Percentiles rank a stretch among this genome's conserved stretches.
Conservation (phyloP, 2,888 invertebrate species). For the Plemyria rubiginata region DNA sequence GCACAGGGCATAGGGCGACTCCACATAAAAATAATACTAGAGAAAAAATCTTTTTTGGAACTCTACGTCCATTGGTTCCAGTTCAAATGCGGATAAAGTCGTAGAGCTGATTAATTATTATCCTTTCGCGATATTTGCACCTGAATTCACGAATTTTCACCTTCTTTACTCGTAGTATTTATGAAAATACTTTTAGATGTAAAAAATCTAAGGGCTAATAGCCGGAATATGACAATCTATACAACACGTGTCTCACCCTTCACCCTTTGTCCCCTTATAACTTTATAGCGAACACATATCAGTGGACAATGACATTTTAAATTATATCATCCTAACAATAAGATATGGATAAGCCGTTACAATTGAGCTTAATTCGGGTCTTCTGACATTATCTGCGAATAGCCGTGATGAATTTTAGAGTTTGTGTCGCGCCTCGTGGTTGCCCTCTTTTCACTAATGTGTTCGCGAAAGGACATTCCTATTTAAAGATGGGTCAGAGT, state of each 20-base stretch:
- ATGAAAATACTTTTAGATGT: slow-evolving; percentile 38
- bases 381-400: slow-evolving; percentile 55
- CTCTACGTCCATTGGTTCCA: too few species aligned
- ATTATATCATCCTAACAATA: slow-evolving; percentile 65
- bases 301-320: slow-evolving; percentile 75
- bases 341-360: slow-evolving; percentile 46
- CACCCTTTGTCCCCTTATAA: slow-evolving; percentile 73
- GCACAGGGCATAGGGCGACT: too few species aligned
- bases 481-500: slow-evolving; percentile 54
- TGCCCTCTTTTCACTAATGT: slow-evolving; percentile 73
- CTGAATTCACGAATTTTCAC: slow-evolving; percentile 3
- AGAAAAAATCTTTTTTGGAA: too few species aligned
- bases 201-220: slow-evolving; percentile 47
- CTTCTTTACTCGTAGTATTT: slow-evolving; percentile 27
- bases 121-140: slow-evolving; percentile 19
- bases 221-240: slow-evolving; percentile 53
- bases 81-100: too few species aligned
- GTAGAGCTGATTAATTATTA: too few species aligned
- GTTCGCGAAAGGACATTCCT: slow-evolving; percentile 58
- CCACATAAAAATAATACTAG: too few species aligned
- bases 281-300: slow-evolving; percentile 55
- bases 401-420: slow-evolving; percentile 66
- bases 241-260: slow-evolving; percentile 72
- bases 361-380: slow-evolving; percentile 64
- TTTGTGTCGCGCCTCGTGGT: slow-evolving; percentile 51